Conservation (phyloP, 1,140 invertebrate species). For the Andricus grossulariae region DNA sequence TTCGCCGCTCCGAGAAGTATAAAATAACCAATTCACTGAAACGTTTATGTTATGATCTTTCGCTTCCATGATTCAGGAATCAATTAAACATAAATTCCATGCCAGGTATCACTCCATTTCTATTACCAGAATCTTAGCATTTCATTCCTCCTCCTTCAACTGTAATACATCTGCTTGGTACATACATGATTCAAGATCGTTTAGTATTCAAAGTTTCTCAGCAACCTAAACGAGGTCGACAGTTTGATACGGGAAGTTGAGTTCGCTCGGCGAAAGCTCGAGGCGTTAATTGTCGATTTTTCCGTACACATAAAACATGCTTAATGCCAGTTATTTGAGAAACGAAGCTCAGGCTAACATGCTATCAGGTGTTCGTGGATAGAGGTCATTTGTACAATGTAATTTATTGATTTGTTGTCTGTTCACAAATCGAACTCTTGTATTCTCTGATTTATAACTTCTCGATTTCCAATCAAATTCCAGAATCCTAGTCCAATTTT, state of each 20-base stretch:
- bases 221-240: background rate
- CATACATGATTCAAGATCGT: background rate
- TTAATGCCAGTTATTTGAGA: constrained; percentile 36
- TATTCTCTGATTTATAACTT: constrained; percentile 27
- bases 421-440: background rate
- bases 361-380: constrained; percentile 25
- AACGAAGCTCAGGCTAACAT: constrained; percentile 32
- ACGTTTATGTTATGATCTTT: background rate
- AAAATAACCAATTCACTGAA: background rate
- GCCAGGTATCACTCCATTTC: background rate
- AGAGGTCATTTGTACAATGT: constrained; percentile 32
- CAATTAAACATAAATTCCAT: background rate
- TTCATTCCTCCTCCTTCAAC: background rate
- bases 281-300: constrained; percentile 22
- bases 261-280: background rate
- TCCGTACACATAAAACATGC: constrained; percentile 25
- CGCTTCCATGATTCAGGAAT: background rate
- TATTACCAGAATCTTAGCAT: background rate
- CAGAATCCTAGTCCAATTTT: background rate
- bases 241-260: background rate
- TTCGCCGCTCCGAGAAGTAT: background rate
- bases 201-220: background rate
- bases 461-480: constrained; percentile 30
- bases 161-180: background rate
- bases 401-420: constrained; percentile 21